These are phyloP conservation scores for Drosophila pseudoobscura DNA, from an alignment of 1,140 invertebrate genomes.

Conservation along the genomic window DNA sequence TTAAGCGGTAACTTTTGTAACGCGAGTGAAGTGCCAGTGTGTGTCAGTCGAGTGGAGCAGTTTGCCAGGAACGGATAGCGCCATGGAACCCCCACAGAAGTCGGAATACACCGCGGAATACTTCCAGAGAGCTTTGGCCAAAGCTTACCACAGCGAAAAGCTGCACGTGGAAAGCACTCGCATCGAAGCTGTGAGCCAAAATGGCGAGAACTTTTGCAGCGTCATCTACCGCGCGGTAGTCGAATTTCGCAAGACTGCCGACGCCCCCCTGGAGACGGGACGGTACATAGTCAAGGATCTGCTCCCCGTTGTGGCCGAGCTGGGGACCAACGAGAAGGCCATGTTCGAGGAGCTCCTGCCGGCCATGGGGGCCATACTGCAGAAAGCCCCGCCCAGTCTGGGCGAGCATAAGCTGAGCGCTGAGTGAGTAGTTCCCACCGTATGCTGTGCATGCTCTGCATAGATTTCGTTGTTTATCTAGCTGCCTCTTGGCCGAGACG, in stretches of 20 bases:
- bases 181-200: constrained; percentile 34
- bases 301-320: constrained; percentile 38
- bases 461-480: constrained; percentile 4
- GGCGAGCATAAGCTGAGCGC: constrained; percentile 50
- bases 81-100: constrained; percentile 6
- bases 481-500: constrained; percentile 44
- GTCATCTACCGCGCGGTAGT: constrained; percentile 59
- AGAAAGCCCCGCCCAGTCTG: background rate
- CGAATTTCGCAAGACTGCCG: constrained; percentile 32
- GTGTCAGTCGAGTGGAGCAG: constrained; percentile 33
- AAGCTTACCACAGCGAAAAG: constrained; percentile 36
- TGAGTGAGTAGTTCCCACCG: constrained; percentile 37
- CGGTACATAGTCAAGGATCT: constrained; percentile 61
- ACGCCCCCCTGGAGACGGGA: constrained; percentile 27
- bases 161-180: constrained; percentile 42
- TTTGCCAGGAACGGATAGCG: constrained; percentile 26
- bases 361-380: constrained; percentile 44
- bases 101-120: constrained; percentile 26
- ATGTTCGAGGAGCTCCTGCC: constrained; percentile 64
- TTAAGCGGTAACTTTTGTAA: constrained; percentile 10
- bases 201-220: constrained; percentile 69
- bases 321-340: constrained; percentile 55
- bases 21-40: background rate
- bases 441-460: background rate
- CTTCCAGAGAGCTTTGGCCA: constrained; percentile 52